Conservation (phyloP, 53 echinoderm and acorn worm genomes). For the Paracentrotus lividus region DNA sequence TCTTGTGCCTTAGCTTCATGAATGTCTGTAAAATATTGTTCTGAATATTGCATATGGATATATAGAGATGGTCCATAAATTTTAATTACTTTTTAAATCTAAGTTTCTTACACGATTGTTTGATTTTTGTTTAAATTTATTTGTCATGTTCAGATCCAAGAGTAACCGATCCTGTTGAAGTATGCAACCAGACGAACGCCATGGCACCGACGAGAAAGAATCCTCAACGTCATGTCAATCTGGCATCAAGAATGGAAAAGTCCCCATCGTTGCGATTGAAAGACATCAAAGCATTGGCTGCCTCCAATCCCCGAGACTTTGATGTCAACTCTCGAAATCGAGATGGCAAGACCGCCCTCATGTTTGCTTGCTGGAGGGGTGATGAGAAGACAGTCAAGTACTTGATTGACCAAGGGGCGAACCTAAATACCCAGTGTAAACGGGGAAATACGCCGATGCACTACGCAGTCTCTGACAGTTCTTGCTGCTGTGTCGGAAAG, state of each 20-base stretch:
- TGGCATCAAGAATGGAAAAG: constrained; percentile 8
- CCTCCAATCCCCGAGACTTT: not conserved
- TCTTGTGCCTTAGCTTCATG: too few relatives aligned
- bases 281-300: not conserved
- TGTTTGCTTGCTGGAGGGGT: not conserved
- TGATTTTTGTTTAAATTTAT: not conserved
- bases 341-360: not conserved
- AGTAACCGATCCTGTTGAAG: not conserved
- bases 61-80: too few relatives aligned
- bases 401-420: not conserved
- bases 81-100: too few relatives aligned
- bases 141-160: not conserved
- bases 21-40: too few relatives aligned
- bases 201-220: not conserved
- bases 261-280: not conserved
- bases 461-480: not conserved
- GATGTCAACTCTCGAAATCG: not conserved
- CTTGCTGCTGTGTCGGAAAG: not conserved
- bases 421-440: not conserved
- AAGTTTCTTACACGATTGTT: too few relatives aligned
- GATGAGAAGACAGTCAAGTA: not conserved
- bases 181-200: not conserved
- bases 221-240: not conserved
- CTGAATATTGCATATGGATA: too few relatives aligned
- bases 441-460: not conserved